These are phyloP conservation scores for Bugulina stolonifera DNA, from an alignment of 2,888 invertebrate genomes.

Conservation along the genomic window DNA sequence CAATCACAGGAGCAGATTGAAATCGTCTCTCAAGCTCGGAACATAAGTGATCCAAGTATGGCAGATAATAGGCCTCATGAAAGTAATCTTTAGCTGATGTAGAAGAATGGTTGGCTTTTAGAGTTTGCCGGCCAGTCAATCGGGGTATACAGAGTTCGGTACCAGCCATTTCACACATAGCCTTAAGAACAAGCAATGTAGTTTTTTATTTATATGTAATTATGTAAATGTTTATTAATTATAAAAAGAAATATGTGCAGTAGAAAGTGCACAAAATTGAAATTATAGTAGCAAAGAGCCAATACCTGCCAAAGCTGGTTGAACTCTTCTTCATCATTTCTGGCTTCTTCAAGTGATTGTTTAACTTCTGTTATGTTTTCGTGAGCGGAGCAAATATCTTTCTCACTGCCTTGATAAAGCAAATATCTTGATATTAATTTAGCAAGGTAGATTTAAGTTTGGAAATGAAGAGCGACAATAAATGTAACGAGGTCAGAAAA, in stretches of 20 bases:
- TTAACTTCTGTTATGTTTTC: background rate
- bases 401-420: too few relatives aligned
- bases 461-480: too few relatives aligned
- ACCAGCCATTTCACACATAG: background rate
- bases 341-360: background rate
- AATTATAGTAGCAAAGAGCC: too few relatives aligned
- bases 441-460: too few relatives aligned
- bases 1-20: background rate
- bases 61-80: background rate
- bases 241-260: too few relatives aligned
- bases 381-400: background rate
- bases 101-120: background rate
- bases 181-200: too few relatives aligned
- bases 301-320: background rate
- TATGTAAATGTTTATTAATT: too few relatives aligned
- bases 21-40: background rate
- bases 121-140: background rate
- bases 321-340: background rate
- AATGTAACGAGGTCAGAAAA: too few relatives aligned
- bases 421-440: too few relatives aligned
- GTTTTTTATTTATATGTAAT: too few relatives aligned
- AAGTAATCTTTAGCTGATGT: background rate
- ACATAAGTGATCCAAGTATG: background rate
- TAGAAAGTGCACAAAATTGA: too few relatives aligned
- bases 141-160: background rate